Evolutionary conservation across 2,113 vertebrate genomes (phyloP), one percentile per base, ranked within the genome.

Genomic region (Zingel zingel): DNA sequence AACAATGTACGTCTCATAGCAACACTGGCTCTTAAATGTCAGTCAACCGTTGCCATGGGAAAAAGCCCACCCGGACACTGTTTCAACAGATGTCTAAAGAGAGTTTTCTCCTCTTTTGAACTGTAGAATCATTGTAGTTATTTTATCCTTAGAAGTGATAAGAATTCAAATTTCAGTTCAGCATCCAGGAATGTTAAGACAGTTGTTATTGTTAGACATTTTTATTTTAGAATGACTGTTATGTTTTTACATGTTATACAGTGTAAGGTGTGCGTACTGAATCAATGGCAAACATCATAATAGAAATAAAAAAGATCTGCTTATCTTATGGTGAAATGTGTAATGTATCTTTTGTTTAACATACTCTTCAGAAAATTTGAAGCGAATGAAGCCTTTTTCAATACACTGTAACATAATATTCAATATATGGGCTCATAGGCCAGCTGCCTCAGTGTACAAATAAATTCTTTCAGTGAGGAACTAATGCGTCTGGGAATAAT

Each of bases 401-500:
- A 51, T 71, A 58, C 23, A 50, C 56, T 75, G 70, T 88, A 81
- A 89, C 73, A 27, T 27, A 73, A 77, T 86, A 81, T 91, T 86
- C 72, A 90, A 74, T 88, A 33, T 74, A 81, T 63, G 53, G 66
- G 47, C 62, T 71, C 62, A 56, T 21, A 67, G 88, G 61, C 66
- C 79, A 74, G 57, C 83, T 84, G 82, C 71, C 77, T 61, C 51
- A 9, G 51, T 71, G 75, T 63, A 79, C 86, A 84, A 85, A 89
- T 87, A 89, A 87, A 84, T 76, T 54, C 59, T 85, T 81, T 87
- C 70, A 79, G 79, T 84, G 83, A 73, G 71, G 89, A 90, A 78
- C 69, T 48, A 86, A 83, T 74, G 67, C 30, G 2, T 86, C 64
- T 82, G 86, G 77, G 77, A 88, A 83, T 79, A 83, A 83, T 79